These are phyloP conservation scores for Clepsis dumicolana DNA, from an alignment of 2,888 invertebrate genomes.

Conservation along the genomic window DNA sequence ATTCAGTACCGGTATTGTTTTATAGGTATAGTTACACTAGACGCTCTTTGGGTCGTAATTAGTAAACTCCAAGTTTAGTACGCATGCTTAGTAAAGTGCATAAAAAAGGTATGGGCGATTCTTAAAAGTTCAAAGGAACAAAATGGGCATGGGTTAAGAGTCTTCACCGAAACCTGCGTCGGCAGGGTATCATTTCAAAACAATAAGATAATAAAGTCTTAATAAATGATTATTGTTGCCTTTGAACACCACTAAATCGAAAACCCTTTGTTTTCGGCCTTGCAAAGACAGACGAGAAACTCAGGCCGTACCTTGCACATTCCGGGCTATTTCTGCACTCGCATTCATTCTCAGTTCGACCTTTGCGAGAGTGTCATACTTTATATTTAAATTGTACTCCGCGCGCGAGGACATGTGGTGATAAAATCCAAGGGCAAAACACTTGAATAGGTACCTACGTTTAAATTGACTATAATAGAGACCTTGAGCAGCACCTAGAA, in stretches of 20 bases:
- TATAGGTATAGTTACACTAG: no score
- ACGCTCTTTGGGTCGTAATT: no score
- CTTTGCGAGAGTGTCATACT: constrained; percentile 25
- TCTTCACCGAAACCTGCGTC: no score
- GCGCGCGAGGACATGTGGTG: constrained; percentile 21
- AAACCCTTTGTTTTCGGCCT: constrained; percentile 16
- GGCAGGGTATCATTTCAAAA: no score
- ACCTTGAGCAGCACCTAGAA: not conserved
- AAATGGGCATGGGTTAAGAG: no score
- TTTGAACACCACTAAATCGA: not conserved
- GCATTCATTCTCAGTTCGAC: constrained; percentile 34
- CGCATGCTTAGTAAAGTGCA: no score
- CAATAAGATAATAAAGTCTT: no score
- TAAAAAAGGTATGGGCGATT: no score
- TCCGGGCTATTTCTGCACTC: constrained; percentile 35
- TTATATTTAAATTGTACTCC: constrained; percentile 20
- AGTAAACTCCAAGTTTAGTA: no score
- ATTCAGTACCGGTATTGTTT: no score
- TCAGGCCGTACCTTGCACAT: constrained; percentile 31
- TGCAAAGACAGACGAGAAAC: constrained; percentile 24
- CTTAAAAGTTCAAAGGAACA: no score
- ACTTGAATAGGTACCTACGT: constrained; percentile 7
- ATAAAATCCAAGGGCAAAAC: constrained; percentile 30
- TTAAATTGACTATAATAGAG: not conserved
- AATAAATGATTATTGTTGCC: not conserved